phyloP scores from a whole-genome alignment of 1,140 invertebrate genomes.

The Hyles vespertilio region DNA sequence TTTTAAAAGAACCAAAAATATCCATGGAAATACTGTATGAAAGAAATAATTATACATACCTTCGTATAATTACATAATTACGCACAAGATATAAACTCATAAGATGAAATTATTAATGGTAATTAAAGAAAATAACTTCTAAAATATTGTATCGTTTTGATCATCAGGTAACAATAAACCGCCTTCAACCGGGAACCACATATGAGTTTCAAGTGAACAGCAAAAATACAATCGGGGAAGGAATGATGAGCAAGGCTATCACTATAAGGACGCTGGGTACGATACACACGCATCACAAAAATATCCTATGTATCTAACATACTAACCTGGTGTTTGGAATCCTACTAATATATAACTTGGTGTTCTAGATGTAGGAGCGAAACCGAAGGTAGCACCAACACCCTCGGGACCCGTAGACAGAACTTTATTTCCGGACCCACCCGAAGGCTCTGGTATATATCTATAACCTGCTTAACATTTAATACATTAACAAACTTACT shows the following conservation, averaged over 20 bases:
- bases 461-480: neutral
- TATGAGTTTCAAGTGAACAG: conserved; percentile 98
- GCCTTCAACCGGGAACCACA: conserved; percentile 90
- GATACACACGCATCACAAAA: conserved; percentile 18
- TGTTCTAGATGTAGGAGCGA: conserved; percentile 77
- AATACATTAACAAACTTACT: no score
- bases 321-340: conserved; percentile 1
- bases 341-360: conserved; percentile 20
- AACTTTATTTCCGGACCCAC: conserved; percentile 78
- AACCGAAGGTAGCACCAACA: conserved; percentile 66
- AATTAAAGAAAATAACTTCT: no score
- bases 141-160: neutral
- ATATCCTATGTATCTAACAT: neutral
- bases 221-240: conserved; percentile 94
- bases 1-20: no score
- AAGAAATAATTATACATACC: no score
- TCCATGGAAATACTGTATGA: no score
- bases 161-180: conserved; percentile 89
- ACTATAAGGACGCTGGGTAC: conserved; percentile 93
- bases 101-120: no score
- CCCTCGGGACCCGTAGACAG: conserved; percentile 74
- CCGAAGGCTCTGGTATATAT: conserved; percentile 79
- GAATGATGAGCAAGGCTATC: conserved; percentile 95
- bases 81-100: no score
- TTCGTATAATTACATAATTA: no score